These are phyloP conservation scores for Mesorhabditis spiculigera DNA, from an alignment of 2,888 invertebrate species.

Conservation along the genomic window DNA sequence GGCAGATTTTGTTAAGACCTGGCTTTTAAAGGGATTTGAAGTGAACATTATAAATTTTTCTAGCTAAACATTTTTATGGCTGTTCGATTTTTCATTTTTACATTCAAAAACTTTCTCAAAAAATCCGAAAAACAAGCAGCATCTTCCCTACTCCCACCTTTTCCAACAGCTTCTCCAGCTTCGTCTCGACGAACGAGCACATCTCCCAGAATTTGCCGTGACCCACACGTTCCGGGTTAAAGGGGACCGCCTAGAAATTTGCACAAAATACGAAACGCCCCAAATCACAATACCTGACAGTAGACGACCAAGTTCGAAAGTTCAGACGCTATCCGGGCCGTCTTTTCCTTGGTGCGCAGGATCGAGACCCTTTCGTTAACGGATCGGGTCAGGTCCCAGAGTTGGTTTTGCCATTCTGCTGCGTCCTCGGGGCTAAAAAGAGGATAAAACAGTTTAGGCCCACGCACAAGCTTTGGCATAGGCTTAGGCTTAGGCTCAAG, in stretches of 20 bases:
- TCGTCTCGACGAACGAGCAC: slow-evolving; percentile 95
- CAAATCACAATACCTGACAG: slow-evolving; percentile 65
- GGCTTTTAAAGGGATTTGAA: too few species aligned
- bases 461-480: too few species aligned
- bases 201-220: slow-evolving; percentile 75
- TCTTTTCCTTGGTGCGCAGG: slow-evolving; percentile 69
- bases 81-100: too few species aligned
- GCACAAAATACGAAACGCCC: neutral
- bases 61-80: too few species aligned
- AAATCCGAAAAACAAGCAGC: too few species aligned
- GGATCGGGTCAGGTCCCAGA: slow-evolving; percentile 79
- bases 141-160: slow-evolving; percentile 51
- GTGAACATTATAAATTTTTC: too few species aligned
- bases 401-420: slow-evolving; percentile 81
- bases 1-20: too few species aligned
- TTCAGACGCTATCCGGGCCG: slow-evolving; percentile 87
- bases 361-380: slow-evolving; percentile 70
- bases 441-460: neutral
- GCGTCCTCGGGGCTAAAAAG: slow-evolving; percentile 68
- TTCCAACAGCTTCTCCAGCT: slow-evolving; percentile 82
- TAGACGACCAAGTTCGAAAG: slow-evolving; percentile 94
- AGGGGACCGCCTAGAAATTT: slow-evolving; percentile 59
- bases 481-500: too few species aligned
- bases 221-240: slow-evolving; percentile 41
- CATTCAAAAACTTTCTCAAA: too few species aligned